phyloP scores from a whole-genome alignment of 2,888 invertebrate genomes.

The Agonopterix arenella region DNA sequence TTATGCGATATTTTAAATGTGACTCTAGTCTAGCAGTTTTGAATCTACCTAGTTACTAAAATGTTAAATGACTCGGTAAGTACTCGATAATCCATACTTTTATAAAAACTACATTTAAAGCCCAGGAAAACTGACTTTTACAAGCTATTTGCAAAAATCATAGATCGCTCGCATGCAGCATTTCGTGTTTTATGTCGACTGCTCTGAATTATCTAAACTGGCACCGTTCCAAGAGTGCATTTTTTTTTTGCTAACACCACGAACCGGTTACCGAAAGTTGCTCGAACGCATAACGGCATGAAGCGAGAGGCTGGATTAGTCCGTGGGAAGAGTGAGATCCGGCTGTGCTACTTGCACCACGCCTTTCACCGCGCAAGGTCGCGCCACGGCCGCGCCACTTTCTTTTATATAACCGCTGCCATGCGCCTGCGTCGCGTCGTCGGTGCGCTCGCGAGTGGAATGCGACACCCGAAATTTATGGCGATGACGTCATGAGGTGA shows the following conservation, averaged over 20 bases:
- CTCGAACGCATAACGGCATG: slow-evolving; percentile 41
- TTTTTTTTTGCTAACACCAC: slow-evolving; percentile 45
- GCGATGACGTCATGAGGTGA: slow-evolving; percentile 66
- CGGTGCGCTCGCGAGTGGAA: slow-evolving; percentile 34
- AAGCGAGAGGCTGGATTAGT: slow-evolving; percentile 47
- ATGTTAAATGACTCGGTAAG: no score
- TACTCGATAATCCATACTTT: no score
- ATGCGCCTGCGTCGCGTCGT: slow-evolving; percentile 27
- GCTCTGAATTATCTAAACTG: slow-evolving; percentile 27
- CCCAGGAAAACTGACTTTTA: slow-evolving; percentile 14
- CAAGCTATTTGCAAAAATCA: slow-evolving; percentile 7
- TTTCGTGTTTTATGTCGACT: slow-evolving; percentile 38
- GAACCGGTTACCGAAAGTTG: slow-evolving; percentile 60
- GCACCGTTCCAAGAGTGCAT: slow-evolving; percentile 35
- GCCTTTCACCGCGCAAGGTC: slow-evolving; percentile 75
- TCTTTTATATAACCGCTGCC: slow-evolving; percentile 66
- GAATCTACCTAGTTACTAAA: no score
- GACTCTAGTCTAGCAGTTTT: no score
- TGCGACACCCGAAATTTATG: slow-evolving; percentile 67
- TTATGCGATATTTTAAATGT: no score
- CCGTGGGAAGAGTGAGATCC: slow-evolving; percentile 72
- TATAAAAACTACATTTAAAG: neutral
- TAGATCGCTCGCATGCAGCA: slow-evolving; percentile 24
- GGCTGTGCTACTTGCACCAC: slow-evolving; percentile 69
- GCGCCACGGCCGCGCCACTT: slow-evolving; percentile 70